Conservation (phyloP, 1,140 invertebrate genomes). For the Phymastichus coffea region DNA sequence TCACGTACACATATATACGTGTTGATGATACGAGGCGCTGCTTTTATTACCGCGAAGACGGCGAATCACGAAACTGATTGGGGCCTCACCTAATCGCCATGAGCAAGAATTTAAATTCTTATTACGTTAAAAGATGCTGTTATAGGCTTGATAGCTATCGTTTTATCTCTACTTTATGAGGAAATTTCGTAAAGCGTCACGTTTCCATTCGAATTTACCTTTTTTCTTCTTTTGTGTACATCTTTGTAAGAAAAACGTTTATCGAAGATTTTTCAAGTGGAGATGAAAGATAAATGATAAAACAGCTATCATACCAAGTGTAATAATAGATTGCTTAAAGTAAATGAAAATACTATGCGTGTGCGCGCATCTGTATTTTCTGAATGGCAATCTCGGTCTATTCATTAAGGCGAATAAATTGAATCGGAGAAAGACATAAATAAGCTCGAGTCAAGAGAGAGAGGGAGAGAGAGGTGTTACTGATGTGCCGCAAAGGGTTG, state of each 20-base stretch:
- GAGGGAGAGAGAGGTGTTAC: neutral
- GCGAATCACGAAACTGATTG: slow-evolving; percentile 2
- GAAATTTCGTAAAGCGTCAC: neutral
- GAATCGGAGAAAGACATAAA: neutral
- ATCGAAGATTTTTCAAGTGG: too few relatives aligned
- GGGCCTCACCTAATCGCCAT: slow-evolving; percentile 1
- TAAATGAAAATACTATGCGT: too few relatives aligned
- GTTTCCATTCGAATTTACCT: too few relatives aligned
- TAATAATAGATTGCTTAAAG: too few relatives aligned
- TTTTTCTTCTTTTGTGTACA: too few relatives aligned
- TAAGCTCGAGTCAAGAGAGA: too few relatives aligned
- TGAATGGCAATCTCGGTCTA: too few relatives aligned
- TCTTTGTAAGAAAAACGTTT: too few relatives aligned
- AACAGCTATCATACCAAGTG: too few relatives aligned
- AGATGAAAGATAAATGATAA: too few relatives aligned
- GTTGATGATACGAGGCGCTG: neutral
- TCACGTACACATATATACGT: neutral
- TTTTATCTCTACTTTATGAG: too few relatives aligned
- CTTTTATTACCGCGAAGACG: neutral
- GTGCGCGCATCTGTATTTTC: too few relatives aligned
- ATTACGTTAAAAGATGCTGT: slow-evolving; percentile 22
- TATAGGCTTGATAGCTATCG: slow-evolving; percentile 4
- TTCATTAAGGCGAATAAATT: neutral
- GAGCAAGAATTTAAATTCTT: slow-evolving; percentile 12
- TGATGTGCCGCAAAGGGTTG: neutral